Percentiles rank a stretch among this genome's conserved stretches.
Evolutionary conservation across 2,113 vertebrate species (phyloP).

Genomic region (Eptatretus burgeri): DNA sequence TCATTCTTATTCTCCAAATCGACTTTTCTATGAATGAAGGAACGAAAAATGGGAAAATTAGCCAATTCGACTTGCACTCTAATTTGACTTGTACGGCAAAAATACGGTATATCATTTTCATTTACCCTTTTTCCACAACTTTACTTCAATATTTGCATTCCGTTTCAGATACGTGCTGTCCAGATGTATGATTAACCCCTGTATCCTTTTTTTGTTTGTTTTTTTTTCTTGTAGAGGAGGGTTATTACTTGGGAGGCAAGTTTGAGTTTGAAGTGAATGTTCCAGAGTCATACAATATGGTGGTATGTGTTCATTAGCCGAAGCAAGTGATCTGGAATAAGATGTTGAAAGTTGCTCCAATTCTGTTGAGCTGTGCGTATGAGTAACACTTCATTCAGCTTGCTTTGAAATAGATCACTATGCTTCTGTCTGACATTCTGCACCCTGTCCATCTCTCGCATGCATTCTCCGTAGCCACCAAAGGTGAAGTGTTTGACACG

Average conservation of each 20-base stretch:
- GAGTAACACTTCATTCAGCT: background rate
- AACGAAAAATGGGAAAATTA: slow-evolving; percentile 1
- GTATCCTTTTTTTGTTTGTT: slow-evolving; percentile 11
- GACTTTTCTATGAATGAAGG: background rate
- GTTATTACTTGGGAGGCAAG: slow-evolving; percentile 86
- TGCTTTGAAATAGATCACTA: background rate
- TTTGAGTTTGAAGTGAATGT: slow-evolving; percentile 95
- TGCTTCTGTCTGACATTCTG: background rate
- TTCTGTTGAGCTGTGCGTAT: background rate
- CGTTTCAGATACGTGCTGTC: background rate
- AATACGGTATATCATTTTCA: background rate
- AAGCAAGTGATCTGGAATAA: background rate
- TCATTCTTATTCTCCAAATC: too few relatives aligned
- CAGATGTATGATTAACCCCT: slow-evolving; percentile 7
- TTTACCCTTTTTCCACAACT: background rate
- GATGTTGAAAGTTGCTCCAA: background rate
- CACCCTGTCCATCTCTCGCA: background rate
- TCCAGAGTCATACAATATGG: slow-evolving; percentile 97
- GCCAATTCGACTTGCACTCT: background rate
- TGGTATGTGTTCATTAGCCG: slow-evolving; percentile 34
- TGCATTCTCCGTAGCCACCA: slow-evolving; percentile 37
- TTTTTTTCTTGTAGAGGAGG: slow-evolving; percentile 41
- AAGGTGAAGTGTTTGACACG: slow-evolving; percentile 80
- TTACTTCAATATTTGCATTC: background rate
- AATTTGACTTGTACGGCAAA: background rate